phyloP scores from a whole-genome alignment of 30 jellyfish, hydroid and myxozoan genomes.

The Aurelia sp. region DNA sequence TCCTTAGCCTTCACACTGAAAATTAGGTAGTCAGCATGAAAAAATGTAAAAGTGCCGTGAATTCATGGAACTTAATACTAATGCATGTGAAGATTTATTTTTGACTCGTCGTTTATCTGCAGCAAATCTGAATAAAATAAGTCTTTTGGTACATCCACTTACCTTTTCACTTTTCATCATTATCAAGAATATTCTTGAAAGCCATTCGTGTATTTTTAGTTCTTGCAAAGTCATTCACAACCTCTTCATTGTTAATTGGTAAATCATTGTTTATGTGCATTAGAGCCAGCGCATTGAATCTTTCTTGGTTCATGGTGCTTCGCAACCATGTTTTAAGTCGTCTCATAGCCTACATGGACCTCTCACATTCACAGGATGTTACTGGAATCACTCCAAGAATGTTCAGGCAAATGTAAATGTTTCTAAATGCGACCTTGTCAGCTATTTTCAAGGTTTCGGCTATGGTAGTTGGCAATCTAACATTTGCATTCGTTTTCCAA shows the following conservation, averaged over 20 bases:
- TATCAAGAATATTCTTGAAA: slow-evolving; percentile 1
- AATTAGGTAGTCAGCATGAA: too few relatives aligned
- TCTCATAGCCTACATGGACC: slow-evolving; percentile 52
- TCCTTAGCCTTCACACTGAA: too few relatives aligned
- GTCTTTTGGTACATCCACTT: too few relatives aligned
- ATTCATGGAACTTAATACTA: too few relatives aligned
- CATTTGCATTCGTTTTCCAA: slow-evolving; percentile 17
- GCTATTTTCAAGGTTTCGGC: slow-evolving; percentile 15
- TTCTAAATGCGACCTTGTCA: slow-evolving; percentile 58
- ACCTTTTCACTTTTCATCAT: background rate
- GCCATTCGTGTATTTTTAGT: background rate
- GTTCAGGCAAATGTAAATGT: slow-evolving; percentile 42
- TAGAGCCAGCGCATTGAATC: slow-evolving; percentile 27
- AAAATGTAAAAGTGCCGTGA: too few relatives aligned
- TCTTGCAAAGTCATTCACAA: slow-evolving; percentile 9
- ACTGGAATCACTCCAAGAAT: slow-evolving; percentile 73
- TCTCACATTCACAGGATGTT: slow-evolving; percentile 74
- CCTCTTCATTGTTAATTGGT: background rate
- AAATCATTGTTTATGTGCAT: slow-evolving; percentile 13
- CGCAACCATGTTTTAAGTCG: slow-evolving; percentile 60
- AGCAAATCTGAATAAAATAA: too few relatives aligned
- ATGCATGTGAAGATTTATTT: too few relatives aligned
- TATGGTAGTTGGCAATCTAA: slow-evolving; percentile 30
- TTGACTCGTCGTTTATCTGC: too few relatives aligned
- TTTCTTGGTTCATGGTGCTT: slow-evolving; percentile 46